Evolutionary conservation across 2,888 invertebrate species (phyloP), one percentile per base, ranked within the genome.

Genomic region (Erebia palarica): DNA sequence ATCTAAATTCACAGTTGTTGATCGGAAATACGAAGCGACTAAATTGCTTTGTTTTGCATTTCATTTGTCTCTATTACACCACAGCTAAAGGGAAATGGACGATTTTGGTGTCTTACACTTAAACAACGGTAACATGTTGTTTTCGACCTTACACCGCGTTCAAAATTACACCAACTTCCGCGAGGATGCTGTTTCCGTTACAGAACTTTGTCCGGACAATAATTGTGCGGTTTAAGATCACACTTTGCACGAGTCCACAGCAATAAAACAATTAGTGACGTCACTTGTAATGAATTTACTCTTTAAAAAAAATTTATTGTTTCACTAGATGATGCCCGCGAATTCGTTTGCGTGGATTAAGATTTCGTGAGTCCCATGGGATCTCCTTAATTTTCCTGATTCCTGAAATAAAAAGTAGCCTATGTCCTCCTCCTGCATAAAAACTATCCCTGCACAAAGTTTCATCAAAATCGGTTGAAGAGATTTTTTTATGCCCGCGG

Each of bases 1-100:
- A 55, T 55, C 16, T 55, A 55, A 18, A 55, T 18, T 18, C 16
- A 10, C 55, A 55, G 10, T 18, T 55, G 16, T 55, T 9, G 10
- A 55, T 55, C 55, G 16, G 18, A 55, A 55, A 18, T 16, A 55
- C 55, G 10, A 55, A 18, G 9, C 2, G 18, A 13, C 64, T 21
- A 44, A 27, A 16, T 55, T 55, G 42, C 42, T 44, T 14, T 13
- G 59, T 14, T 42, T n/a, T 53, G 36, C 16, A 42, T 68, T 68
- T 68, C 70, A 70, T 68, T 72, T 64, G 64, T 73, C 69, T 69
- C 53, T 51, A 68, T 72, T 68, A 47, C 58, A 68, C 59, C 70
- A 61, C 60, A 9, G 65, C 65, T 49, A 57, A 67, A 71, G 73
- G 74, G 74, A 75, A 71, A 67, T 71, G 67, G 68, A 65, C 67